Evolutionary conservation across 1,140 invertebrate genomes (phyloP).

Genomic region (Druon quercuslanigerum): DNA sequence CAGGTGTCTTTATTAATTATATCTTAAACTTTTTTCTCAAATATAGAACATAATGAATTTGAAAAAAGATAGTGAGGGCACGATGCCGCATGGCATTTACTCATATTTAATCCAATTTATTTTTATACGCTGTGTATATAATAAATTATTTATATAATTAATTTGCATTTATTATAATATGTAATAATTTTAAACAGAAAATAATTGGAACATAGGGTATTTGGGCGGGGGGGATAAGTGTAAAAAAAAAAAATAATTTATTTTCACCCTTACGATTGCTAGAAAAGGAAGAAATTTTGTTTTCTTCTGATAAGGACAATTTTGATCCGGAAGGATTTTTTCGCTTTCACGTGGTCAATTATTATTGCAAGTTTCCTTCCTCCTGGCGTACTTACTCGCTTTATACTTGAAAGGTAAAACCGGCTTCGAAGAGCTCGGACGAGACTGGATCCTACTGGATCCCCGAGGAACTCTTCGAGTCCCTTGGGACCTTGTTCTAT

Average conservation of each 20-base stretch:
- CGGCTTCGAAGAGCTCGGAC: slow-evolving; percentile 35
- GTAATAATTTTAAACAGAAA: not conserved
- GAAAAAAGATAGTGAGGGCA: too few species aligned
- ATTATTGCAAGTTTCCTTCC: slow-evolving; percentile 43
- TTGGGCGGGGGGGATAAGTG: too few species aligned
- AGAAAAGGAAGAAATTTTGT: not conserved
- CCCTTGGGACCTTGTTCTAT: slow-evolving; percentile 51
- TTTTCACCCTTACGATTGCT: not conserved
- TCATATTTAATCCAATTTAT: too few species aligned
- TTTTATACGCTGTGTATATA: too few species aligned
- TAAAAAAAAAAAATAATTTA: not conserved
- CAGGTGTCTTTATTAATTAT: too few species aligned
- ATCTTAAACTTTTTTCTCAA: too few species aligned
- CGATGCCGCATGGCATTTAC: too few species aligned
- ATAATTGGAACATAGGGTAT: not conserved
- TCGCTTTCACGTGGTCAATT: slow-evolving; percentile 31
- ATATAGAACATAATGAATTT: too few species aligned
- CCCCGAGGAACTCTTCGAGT: slow-evolving; percentile 52
- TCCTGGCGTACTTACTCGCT: slow-evolving; percentile 36
- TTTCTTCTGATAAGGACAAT: slow-evolving; percentile 32
- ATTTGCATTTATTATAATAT: too few species aligned
- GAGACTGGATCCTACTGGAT: slow-evolving; percentile 62
- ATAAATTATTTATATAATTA: too few species aligned
- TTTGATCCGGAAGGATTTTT: not conserved
- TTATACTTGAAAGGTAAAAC: slow-evolving; percentile 41